phyloP scores from a whole-genome alignment of 2,888 invertebrate genomes.

The Aplocera efformata region DNA sequence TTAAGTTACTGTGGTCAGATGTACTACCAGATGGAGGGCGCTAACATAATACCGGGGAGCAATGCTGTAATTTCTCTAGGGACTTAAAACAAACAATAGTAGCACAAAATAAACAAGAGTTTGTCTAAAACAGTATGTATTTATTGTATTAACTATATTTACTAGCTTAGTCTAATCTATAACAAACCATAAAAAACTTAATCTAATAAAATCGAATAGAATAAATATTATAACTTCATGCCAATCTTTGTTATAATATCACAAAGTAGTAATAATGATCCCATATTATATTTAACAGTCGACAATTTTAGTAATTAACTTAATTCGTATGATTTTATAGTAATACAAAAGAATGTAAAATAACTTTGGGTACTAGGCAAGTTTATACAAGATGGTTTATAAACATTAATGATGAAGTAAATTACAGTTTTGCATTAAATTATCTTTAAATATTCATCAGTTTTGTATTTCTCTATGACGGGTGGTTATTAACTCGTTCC shows the following conservation, averaged over 20 bases:
- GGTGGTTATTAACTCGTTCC: too few species aligned
- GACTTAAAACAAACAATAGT: neutral
- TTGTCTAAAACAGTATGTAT: conserved; percentile 25
- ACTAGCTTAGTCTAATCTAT: conserved; percentile 24
- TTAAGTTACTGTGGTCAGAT: too few species aligned
- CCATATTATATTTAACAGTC: conserved; percentile 4
- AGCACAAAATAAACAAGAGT: too few species aligned
- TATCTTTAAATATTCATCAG: too few species aligned
- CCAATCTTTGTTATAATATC: conserved; percentile 3
- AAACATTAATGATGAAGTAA: too few species aligned
- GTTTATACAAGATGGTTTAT: too few species aligned
- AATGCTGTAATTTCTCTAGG: too few species aligned
- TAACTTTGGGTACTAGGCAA: too few species aligned
- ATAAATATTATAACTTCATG: conserved; percentile 7
- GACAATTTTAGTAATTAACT: neutral
- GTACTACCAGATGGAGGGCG: too few species aligned
- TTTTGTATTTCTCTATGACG: too few species aligned
- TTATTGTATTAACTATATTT: conserved; percentile 30
- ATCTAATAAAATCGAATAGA: conserved; percentile 20
- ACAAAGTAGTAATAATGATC: conserved; percentile 6
- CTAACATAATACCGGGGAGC: neutral
- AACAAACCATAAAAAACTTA: conserved; percentile 22
- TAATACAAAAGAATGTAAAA: too few species aligned
- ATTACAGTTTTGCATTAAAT: too few species aligned
- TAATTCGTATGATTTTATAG: neutral